Evolutionary conservation across 2,888 invertebrate species (phyloP), one percentile per base, ranked within the genome.

Genomic region (Plebejus anna): DNA sequence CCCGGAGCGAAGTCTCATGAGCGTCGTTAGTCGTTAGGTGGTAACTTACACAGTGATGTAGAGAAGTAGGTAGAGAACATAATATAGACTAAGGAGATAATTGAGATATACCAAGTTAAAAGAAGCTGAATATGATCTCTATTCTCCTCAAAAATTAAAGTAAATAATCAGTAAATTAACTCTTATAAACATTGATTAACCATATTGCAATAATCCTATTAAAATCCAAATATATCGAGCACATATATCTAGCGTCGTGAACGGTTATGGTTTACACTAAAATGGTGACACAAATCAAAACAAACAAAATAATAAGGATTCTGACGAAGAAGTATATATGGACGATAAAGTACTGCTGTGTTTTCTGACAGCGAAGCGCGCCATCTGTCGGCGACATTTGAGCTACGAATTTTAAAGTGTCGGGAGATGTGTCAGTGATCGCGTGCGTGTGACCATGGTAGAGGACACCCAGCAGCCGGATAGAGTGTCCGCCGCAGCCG

Each of bases 401-500:
- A 61, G 32, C 70, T 59, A 73, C 11, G 47, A 75, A 76, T 38
- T 75, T 70, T 28, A 75, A 78, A 38, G 36, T 6, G 59, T 76
- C 66, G 13, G 32, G 28, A 70, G 57, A 70, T 76, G 55, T 76
- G 47, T 55, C n/a, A 22, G 71, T 70, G 75, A n/a, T 59, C 78
- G 70, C 80, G 80, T 78, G 79, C 80, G 80, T 28, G 72, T 72
- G 76, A 76, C 61, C 66, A 92, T 93, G 93, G 92, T 92, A 77
- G 93, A 93, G 75, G 92, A 90, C 75, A 88, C 84, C 79, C 83
- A 86, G 81, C 86, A 86, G 80, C 76, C 85, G 42, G 87, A 87
- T 75, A 82, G 90, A 59, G 87, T 92, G 57, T 92, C 94, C 0
- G 94, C 94, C 2, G 91, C 94, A 4, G 93, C 93, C 0, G 90